Conservation (phyloP, 92 coral and sea anemone species). For the Nematostella vectensis region DNA sequence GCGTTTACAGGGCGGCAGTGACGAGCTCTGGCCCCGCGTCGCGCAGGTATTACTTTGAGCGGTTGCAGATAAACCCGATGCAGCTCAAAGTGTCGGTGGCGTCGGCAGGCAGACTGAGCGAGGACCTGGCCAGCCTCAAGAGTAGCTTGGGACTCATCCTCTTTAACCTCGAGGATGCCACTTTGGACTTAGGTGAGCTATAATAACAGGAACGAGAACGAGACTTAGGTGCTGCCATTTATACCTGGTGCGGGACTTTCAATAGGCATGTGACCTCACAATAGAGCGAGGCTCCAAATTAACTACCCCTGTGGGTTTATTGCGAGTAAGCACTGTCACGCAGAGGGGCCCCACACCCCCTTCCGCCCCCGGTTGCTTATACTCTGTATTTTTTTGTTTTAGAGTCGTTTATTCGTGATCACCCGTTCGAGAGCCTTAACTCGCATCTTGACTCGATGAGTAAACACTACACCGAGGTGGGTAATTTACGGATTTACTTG, state of each 20-base stretch:
- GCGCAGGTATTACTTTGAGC: slow-evolving; percentile 86
- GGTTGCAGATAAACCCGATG: slow-evolving; percentile 74
- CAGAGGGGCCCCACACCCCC: too few species aligned
- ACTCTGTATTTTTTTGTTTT: slow-evolving; percentile 21
- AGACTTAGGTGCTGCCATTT: neutral
- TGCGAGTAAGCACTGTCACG: too few species aligned
- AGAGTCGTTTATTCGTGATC: slow-evolving; percentile 75
- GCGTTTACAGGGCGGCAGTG: slow-evolving; percentile 50
- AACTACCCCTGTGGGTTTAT: too few species aligned
- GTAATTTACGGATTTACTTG: slow-evolving; percentile 3
- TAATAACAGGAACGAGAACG: too few species aligned
- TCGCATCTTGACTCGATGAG: slow-evolving; percentile 68
- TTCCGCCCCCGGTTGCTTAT: too few species aligned
- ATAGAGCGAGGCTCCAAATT: too few species aligned
- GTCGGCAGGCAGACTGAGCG: slow-evolving; percentile 85
- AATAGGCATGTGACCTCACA: too few species aligned
- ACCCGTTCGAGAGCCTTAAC: slow-evolving; percentile 81
- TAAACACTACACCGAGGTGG: slow-evolving; percentile 93
- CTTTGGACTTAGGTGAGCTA: slow-evolving; percentile 81
- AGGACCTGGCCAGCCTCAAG: slow-evolving; percentile 76
- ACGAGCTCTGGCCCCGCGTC: slow-evolving; percentile 64
- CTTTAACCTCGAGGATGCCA: slow-evolving; percentile 87
- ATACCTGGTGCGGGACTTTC: too few species aligned
- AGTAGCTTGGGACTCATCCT: slow-evolving; percentile 75
- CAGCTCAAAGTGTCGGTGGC: slow-evolving; percentile 86